Conservation (phyloP, 2,797 vertebrate species). For the Chiloscyllium punctatum region DNA sequence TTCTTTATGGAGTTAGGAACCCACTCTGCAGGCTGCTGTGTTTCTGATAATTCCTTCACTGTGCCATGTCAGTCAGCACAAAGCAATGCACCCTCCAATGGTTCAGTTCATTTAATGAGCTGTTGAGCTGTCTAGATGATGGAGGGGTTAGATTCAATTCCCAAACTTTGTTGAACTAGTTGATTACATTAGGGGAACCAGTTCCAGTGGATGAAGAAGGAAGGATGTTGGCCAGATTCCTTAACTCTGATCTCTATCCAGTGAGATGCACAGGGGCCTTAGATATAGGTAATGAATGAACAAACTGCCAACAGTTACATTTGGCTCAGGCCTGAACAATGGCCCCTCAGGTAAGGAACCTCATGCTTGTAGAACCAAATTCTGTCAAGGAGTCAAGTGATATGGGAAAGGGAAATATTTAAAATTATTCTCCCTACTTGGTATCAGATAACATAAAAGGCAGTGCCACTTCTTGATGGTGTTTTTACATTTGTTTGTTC, state of each 20-base stretch:
- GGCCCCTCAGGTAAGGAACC: not conserved
- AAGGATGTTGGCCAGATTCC: not conserved
- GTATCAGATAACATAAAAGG: not conserved
- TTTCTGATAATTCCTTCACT: not conserved
- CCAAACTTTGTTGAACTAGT: not conserved
- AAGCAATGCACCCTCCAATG: not conserved
- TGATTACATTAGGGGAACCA: not conserved
- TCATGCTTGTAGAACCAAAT: not conserved
- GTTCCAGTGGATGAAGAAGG: not conserved
- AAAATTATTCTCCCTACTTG: not conserved
- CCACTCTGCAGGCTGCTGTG: no score
- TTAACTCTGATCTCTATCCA: not conserved
- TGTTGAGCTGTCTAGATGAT: not conserved
- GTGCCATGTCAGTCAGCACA: not conserved
- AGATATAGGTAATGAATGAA: no score
- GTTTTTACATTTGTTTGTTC: not conserved
- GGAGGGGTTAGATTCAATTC: not conserved
- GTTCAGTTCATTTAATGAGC: not conserved
- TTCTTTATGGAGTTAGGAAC: not conserved
- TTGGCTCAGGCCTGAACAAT: not conserved
- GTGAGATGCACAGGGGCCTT: not conserved
- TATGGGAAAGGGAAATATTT: not conserved
- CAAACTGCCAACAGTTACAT: not conserved
- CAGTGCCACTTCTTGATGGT: not conserved
- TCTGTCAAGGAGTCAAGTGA: not conserved